phyloP scores from a whole-genome alignment of 2,797 vertebrate species.

The Pyrocephalus nanus region DNA sequence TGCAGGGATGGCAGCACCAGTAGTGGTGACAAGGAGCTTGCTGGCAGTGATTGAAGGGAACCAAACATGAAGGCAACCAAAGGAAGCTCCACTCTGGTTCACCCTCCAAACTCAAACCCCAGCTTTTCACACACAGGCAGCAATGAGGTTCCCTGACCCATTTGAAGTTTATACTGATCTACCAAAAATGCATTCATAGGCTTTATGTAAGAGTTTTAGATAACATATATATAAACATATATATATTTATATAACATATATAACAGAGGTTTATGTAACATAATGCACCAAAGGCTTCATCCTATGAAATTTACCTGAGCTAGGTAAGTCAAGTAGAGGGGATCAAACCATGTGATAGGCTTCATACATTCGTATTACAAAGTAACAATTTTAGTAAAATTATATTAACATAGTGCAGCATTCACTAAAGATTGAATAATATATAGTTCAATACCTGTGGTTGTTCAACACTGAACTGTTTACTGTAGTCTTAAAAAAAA shows the following conservation, averaged over 20 bases:
- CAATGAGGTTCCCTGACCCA: not conserved
- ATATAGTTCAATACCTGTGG: not conserved
- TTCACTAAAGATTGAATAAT: not conserved
- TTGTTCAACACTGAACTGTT: not conserved
- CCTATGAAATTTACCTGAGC: not conserved
- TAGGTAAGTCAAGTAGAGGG: not conserved
- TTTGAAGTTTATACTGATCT: not conserved
- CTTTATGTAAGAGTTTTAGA: not conserved
- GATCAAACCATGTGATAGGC: not conserved
- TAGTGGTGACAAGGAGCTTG: not conserved
- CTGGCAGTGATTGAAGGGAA: not conserved
- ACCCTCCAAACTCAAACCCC: not conserved
- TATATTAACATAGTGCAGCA: not conserved
- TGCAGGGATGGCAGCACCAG: not conserved
- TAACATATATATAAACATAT: not conserved
- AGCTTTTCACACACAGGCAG: not conserved
- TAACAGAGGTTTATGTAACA: not conserved
- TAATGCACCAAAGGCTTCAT: not conserved
- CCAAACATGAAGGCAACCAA: not conserved
- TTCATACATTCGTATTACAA: not conserved
- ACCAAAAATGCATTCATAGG: not conserved
- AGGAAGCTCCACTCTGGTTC: not conserved
- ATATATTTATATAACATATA: too few species aligned
- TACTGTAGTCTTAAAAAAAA: not conserved
- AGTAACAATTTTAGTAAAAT: not conserved